Base-by-base conservation (phyloP, 1,140 invertebrate genomes). In the Drosophila nigrodunni region DNA sequence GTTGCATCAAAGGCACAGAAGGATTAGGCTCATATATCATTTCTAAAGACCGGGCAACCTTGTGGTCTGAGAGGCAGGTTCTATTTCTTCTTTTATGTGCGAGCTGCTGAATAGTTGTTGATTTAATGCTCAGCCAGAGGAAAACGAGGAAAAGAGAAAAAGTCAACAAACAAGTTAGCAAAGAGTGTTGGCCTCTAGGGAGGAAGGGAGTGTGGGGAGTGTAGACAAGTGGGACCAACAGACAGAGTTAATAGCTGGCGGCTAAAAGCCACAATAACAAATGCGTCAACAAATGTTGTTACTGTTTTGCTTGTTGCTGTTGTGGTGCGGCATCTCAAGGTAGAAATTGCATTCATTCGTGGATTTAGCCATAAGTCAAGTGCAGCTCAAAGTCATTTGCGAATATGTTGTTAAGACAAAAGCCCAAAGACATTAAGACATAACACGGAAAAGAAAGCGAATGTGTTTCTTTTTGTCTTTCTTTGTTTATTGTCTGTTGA, bases 371-470 rank as follows among this genome's bases (percentile, higher is more conserved):
- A 66, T 60, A 81, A 86, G 78, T 87, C 82, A 86, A 85, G 74
- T 86, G 82, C 77, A 77, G 74, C 78, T 69, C 74, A 69, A 35
- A 74, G 74, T 41, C 44, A 47, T 35, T 61, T 39, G 54, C 37
- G 15, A 60, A 69, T 46, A 30, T 66, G 47, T 43, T 64, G 47
- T 43, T 58, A 52, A 74, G 67, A 67, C 59, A 75, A 75, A 74
- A 82, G 67, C 64, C 59, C 71, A 75, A 74, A 82, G 55, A 44
- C 25, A 54, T 52, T 59, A 13, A 54, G 68, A 67, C 46, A 69
- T 39, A 41, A 67, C 34, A 74, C 58, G 46, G 61, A 74, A 73
- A 79, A 67, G 75, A 87, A 88, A 87, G 83, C 88, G 83, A 88
- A 82, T 55, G 6, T 54, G 35, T 30, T 30, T 30, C 25, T 30